A percentile compares a stretch with the other conserved stretches of the same genome.
These are phyloP conservation scores for Entomobrya multifasciata DNA, from an alignment of 2,888 invertebrate genomes.

Conservation along the genomic window DNA sequence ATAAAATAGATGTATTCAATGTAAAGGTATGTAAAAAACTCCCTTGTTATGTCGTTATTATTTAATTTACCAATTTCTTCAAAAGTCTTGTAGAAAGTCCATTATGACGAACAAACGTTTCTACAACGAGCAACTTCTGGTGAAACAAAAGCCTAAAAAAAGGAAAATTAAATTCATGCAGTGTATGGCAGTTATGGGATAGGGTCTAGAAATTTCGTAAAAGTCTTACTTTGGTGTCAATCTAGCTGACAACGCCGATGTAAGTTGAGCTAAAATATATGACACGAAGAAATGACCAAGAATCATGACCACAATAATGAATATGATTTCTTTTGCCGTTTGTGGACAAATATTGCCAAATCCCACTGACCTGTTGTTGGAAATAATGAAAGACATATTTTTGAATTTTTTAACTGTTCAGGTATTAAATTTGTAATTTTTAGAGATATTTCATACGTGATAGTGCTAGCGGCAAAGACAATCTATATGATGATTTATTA, in stretches of 20 bases:
- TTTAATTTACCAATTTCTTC: conserved; percentile 44
- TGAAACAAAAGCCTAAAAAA: conserved; percentile 68
- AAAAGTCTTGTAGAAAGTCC: conserved; percentile 59
- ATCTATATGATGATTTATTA: conserved; percentile 5
- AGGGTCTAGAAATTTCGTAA: not conserved
- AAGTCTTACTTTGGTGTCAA: conserved; percentile 70
- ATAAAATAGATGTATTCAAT: not conserved
- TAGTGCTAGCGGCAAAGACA: conserved; percentile 41
- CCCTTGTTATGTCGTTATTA: not conserved
- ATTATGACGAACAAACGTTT: conserved; percentile 67
- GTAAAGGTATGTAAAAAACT: no score
- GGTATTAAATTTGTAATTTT: not conserved
- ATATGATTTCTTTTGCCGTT: conserved; percentile 53
- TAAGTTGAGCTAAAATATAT: conserved; percentile 75
- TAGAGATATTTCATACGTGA: conserved; percentile 50
- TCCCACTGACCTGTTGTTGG: conserved; percentile 63
- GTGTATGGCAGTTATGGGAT: no score
- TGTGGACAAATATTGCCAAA: conserved; percentile 73
- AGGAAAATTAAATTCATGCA: no score
- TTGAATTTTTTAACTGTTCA: not conserved
- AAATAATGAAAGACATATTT: not conserved
- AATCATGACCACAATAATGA: conserved; percentile 59
- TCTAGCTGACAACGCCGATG: conserved; percentile 72
- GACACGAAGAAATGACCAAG: conserved; percentile 72
- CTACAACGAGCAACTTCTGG: conserved; percentile 70